These are phyloP conservation scores for Bombus pascuorum DNA, from an alignment of 1,140 invertebrate genomes.

Conservation along the genomic window DNA sequence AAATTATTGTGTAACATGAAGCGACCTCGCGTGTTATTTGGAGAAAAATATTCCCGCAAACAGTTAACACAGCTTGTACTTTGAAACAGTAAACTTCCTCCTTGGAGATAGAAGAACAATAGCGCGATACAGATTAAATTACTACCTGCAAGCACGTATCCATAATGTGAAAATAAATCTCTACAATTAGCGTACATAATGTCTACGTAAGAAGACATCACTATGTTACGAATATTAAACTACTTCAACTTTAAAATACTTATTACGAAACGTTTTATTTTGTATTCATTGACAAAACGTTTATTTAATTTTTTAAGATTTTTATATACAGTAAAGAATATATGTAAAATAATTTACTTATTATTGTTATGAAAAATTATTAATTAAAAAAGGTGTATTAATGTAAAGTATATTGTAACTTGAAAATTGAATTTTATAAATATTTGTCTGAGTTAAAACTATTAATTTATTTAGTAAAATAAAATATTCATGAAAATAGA, in stretches of 20 bases:
- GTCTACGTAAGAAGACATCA: conserved; percentile 8
- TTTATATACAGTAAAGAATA: background rate
- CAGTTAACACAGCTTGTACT: conserved; percentile 21
- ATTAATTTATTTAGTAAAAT: background rate
- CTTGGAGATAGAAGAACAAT: conserved; percentile 38
- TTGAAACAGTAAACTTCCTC: conserved; percentile 34
- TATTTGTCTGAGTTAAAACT: no score
- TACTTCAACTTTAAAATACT: background rate
- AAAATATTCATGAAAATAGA: background rate
- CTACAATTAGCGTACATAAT: conserved; percentile 35
- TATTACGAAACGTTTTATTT: background rate
- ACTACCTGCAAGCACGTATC: conserved; percentile 19
- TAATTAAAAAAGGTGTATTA: background rate
- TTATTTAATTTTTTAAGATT: background rate
- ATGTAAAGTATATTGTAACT: no score
- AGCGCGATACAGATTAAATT: conserved; percentile 42
- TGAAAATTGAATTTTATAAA: no score
- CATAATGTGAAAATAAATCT: conserved; percentile 42
- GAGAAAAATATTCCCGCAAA: background rate
- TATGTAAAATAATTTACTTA: background rate
- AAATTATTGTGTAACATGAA: background rate
- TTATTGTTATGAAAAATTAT: background rate
- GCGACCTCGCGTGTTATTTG: background rate
- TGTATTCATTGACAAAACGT: background rate
- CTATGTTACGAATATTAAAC: background rate